Evolutionary conservation across 2,797 vertebrate genomes (phyloP), one percentile per base, ranked within the genome.

Genomic region (Sebastes taczanowskii): DNA sequence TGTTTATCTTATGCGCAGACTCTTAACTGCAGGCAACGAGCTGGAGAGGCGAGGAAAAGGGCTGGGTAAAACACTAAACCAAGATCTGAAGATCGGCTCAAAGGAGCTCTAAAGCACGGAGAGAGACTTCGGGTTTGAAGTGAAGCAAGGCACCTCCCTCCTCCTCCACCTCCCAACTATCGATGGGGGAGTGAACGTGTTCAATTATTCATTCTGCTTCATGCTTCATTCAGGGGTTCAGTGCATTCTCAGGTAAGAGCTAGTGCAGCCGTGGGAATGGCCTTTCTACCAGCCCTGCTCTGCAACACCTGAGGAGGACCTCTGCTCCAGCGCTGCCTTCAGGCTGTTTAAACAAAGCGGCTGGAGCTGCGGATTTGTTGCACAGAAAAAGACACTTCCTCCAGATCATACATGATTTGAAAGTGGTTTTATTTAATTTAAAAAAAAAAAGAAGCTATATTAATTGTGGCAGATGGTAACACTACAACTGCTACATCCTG

Each of bases 161-260:
- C 91, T 91, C 92, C 93, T 93, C 90, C 90, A 86, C 87, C 90
- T 92, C 88, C 87, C 83, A 86, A 85, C 81, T 93, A 89, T 90
- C 53, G 53, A 89, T 83, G 81, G 85, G 86, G 88, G 78, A 92
- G 90, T 86, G 82, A 91, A 83, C 52, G 6, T 85, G 78, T 89
- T 94, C 70, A 89, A 93, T 93, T 88, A 94, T 94, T 94, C 90
- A 94, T 94, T 94, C 91, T 88, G 76, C 85, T 86, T 93, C 93
- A 94, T 94, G 93, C 94, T 92, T 93, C 93, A 93, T 92, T 93
- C 93, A 90, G 71, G 85, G 89, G 30, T 90, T 90, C 84, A 74
- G 83, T 82, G 89, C 93, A 88, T 92, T 92, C 88, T 91, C 92
- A 92, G 93, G 93, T 94, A 85, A 83, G 86, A 91, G 86, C 84